phyloP scores from a whole-genome alignment of 2,888 invertebrate genomes.

The Pecten maximus region DNA sequence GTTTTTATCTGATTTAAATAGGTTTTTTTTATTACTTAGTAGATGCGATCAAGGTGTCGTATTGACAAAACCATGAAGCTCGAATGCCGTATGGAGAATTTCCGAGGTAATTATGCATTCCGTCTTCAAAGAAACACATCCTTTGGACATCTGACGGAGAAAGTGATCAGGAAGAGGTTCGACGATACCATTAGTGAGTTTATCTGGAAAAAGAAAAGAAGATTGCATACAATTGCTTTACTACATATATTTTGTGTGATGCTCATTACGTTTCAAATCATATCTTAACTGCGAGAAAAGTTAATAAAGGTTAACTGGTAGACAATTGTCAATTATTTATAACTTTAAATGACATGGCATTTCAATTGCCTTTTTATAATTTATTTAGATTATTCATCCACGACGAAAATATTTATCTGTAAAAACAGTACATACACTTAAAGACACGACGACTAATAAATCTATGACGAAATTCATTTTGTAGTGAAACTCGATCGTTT shows the following conservation, averaged over 20 bases:
- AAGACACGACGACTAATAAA: neutral
- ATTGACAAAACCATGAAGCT: neutral
- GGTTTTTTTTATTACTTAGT: neutral
- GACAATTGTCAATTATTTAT: neutral
- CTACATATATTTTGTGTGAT: too few species aligned
- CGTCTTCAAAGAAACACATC: neutral
- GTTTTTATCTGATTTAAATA: neutral
- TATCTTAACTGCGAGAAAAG: neutral
- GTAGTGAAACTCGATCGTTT: neutral
- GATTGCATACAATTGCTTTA: too few species aligned
- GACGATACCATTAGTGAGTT: neutral
- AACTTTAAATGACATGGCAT: neutral
- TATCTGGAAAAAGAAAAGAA: too few species aligned
- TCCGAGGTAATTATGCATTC: neutral
- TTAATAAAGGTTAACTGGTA: neutral
- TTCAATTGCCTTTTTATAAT: too few species aligned
- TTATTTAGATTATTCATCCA: too few species aligned
- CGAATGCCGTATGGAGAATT: neutral
- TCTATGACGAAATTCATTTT: neutral
- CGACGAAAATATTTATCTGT: too few species aligned
- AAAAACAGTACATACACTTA: too few species aligned
- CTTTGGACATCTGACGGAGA: neutral
- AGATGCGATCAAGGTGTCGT: neutral
- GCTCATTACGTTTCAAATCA: too few species aligned
- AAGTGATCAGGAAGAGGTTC: neutral